Base-by-base conservation (phyloP, 2,113 vertebrate genomes). In the Pelodiscus sinensis region DNA sequence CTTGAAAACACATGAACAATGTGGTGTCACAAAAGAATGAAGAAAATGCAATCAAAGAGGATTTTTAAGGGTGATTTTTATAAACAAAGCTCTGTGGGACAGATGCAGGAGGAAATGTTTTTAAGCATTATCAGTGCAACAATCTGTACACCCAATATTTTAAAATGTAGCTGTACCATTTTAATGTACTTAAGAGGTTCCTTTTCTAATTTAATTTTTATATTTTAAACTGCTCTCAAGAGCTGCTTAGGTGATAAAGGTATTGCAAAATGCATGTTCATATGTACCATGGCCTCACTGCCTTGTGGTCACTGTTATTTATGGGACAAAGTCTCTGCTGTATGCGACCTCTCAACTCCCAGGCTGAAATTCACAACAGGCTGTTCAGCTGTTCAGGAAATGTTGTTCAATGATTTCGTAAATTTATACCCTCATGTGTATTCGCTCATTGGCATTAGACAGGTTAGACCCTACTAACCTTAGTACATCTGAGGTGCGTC, bases 1-100 rank as follows among this genome's bases (percentile, higher is more conserved):
- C 93, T 90, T 86, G 84, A 94, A 93, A 96, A 97, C 87, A 96
- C 91, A 31, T 92, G 92, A 97, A 96, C 79, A 86, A 35, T 35
- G 16, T n/a, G 8, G 18, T 71, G n/a, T 35, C 65, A 35, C n/a
- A 96, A 96, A 95, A 94, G 92, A 38, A 89, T 90, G 89, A 94
- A 91, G 78, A 94, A 51, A 79, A 93, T 92, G 50, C 27, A 93
- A 75, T 78, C 90, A 87, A 93, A 71, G n/a, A 93, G 55, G 73
- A 88, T 94, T 81, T 93, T 90, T 84, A 78, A 94, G 87, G 85
- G 19, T 38, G 82, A 19, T 12, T 58, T 95, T 92, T 86, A 68
- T 60, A 85, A 96, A 92, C 91, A 24, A 13, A 91, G 85, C 29
- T 91, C 65, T 95, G 82, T 80, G 84, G 85, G 75, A 31, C 22